phyloP scores from a whole-genome alignment of 2,113 vertebrate genomes.

The Anarhynchus alexandrinus region DNA sequence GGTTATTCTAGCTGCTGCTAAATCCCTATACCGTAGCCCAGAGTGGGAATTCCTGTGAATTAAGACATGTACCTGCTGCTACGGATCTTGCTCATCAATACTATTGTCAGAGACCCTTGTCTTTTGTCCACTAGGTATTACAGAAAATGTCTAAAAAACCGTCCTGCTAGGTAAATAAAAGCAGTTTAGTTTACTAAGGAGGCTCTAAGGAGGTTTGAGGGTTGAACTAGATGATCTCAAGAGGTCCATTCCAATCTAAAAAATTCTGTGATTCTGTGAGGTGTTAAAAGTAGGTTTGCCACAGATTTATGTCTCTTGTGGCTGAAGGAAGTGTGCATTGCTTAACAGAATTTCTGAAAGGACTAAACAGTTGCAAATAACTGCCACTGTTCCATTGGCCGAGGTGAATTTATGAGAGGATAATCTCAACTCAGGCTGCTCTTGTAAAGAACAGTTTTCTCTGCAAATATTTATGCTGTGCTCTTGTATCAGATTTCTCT shows the following conservation, averaged over 20 bases:
- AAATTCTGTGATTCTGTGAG: background rate
- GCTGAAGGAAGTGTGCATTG: background rate
- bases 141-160: fast-evolving
- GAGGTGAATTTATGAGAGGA: background rate
- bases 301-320: background rate
- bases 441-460: background rate
- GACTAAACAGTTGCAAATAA: background rate
- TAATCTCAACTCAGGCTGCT: background rate
- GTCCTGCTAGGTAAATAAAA: background rate
- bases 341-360: background rate
- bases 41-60: background rate
- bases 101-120: background rate
- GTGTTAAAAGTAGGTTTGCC: background rate
- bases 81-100: background rate
- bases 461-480: background rate
- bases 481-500: background rate
- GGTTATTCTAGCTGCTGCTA: background rate
- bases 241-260: background rate
- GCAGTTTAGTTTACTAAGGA: background rate
- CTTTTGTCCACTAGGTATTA: background rate
- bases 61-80: background rate
- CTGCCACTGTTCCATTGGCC: background rate
- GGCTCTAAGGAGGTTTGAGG: background rate
- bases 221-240: background rate
- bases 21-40: fast-evolving